Evolutionary conservation across 1,140 invertebrate genomes (phyloP).

Genomic region (Myzus persicae): DNA sequence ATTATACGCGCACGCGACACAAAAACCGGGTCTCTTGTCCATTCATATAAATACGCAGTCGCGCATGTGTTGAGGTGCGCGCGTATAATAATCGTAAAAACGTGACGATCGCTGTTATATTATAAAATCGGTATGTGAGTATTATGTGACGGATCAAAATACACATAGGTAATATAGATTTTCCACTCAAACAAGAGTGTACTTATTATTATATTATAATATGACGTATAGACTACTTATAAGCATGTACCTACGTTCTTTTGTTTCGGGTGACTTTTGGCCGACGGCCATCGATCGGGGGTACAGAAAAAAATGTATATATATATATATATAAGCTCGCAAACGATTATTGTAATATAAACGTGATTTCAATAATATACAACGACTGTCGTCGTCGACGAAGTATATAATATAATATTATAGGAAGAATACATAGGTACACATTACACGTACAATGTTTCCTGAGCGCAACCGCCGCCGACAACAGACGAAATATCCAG

Average conservation of each 20-base stretch:
- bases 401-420: not conserved
- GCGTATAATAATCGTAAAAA: not conserved
- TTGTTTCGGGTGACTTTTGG: not conserved
- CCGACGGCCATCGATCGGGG: not conserved
- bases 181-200: too few species aligned
- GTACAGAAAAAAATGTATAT: not conserved
- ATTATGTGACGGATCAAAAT: too few species aligned
- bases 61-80: not conserved
- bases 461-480: not conserved
- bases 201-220: too few species aligned
- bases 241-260: too few species aligned
- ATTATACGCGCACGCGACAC: conserved; percentile 28
- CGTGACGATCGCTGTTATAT: not conserved
- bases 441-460: not conserved
- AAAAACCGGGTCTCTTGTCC: conserved; percentile 36
- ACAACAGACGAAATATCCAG: conserved; percentile 37
- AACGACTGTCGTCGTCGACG: not conserved
- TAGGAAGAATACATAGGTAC: not conserved
- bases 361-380: not conserved
- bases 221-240: too few species aligned
- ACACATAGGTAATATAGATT: too few species aligned
- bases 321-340: not conserved
- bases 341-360: not conserved
- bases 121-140: too few species aligned
- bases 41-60: conserved; percentile 17